Base-by-base conservation (phyloP, 2,888 invertebrate genomes). In the Drosophila nr. perissopoda region DNA sequence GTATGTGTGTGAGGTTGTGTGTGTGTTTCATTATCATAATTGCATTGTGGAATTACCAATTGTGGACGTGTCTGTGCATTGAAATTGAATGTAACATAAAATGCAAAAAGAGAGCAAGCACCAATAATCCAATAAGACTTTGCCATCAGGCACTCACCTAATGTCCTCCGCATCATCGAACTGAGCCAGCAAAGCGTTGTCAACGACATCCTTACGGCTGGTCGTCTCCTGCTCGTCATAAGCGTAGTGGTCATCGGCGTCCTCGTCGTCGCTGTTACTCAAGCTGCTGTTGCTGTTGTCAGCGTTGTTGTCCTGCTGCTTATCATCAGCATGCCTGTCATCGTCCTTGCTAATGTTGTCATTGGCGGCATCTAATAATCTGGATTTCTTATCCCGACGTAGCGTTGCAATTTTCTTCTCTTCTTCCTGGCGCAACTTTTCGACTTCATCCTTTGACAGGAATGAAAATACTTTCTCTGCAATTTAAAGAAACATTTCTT, bases 341-440 rank as follows among this genome's bases (percentile, higher is more conserved):
- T 84, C 87, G 53, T 87, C 83, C 80, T 89, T 90, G 82, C 89
- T 91, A 85, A 88, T 90, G 74, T 87, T 88, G 83, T 91, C 90
- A 86, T 91, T 91, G 82, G 86, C 86, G 48, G 86, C 91, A 82
- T 92, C 92, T 80, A 91, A 89, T 87, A 92, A 89, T 89, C 91
- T 90, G 90, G 91, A 86, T 84, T 92, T 92, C 87, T 92, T 93
- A 91, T 93, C 93, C 87, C 92, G 91, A 81, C 92, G 91, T 78
- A 93, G 79, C 74, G 93, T 93, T 90, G 97, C 97, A 93, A 98
- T 97, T 94, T 97, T 97, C 93, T 95, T 95, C 91, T 97, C 97
- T 95, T 98, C 98, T 94, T 98, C 98, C 92, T 97, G 97, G 94
- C 96, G 97, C 95, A 98, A 95, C 94, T 97, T 96, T 94, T 98